Percentiles rank a stretch among this genome's conserved stretches.
Evolutionary conservation across 1,140 invertebrate species (phyloP).

Genomic region (Chironomus striatipennis): DNA sequence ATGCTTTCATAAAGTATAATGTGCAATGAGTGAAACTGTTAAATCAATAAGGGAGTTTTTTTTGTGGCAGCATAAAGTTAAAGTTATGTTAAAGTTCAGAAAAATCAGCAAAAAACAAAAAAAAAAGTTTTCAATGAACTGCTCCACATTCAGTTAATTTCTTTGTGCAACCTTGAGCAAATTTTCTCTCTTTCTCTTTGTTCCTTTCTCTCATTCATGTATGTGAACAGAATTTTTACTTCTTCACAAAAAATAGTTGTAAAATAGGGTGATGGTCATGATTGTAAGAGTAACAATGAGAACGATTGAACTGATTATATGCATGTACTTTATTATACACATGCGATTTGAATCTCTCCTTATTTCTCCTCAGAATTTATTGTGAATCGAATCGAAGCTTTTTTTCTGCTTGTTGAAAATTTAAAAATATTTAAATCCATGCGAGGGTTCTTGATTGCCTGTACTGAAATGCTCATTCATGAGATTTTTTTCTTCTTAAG

Average conservation of each 20-base stretch:
- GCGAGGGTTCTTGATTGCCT: too few species aligned
- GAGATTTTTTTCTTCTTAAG: too few species aligned
- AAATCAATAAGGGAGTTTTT: slow-evolving; percentile 5
- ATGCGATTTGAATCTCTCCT: too few species aligned
- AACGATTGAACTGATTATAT: too few species aligned
- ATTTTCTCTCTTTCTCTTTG: background rate
- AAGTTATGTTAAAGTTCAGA: background rate
- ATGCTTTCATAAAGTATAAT: slow-evolving; percentile 5
- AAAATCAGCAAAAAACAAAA: background rate
- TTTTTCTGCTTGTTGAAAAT: too few species aligned
- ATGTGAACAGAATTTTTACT: background rate
- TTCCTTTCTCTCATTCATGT: too few species aligned
- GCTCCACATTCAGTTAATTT: background rate
- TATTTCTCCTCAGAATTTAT: too few species aligned
- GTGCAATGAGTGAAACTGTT: background rate
- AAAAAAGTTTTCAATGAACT: background rate
- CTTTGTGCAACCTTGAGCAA: background rate
- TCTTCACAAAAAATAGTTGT: background rate
- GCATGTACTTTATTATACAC: too few species aligned
- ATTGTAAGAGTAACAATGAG: background rate
- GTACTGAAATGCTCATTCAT: too few species aligned
- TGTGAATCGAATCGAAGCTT: too few species aligned
- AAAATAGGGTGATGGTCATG: background rate
- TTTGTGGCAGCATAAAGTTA: background rate
- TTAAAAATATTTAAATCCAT: too few species aligned